A percentile compares a stretch with the other conserved stretches of the same genome.
Conservation (phyloP, 2,113 vertebrate genomes). For the Rhinolophus sinicus region DNA sequence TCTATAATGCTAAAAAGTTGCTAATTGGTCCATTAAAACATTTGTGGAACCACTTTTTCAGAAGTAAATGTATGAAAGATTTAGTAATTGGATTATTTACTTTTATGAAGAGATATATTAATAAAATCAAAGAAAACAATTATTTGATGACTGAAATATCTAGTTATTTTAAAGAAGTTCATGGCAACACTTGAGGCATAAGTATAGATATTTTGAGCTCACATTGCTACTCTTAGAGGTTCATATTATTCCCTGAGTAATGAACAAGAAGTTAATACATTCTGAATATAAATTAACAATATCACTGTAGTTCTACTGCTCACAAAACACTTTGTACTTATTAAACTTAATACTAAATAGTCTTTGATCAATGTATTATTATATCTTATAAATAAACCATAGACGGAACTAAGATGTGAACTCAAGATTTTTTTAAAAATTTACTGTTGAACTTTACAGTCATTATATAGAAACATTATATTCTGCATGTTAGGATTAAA, state of each 20-base stretch:
- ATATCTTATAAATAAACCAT: background rate
- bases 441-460: background rate
- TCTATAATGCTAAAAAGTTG: background rate
- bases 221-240: background rate
- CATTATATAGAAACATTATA: background rate
- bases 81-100: background rate
- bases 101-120: background rate
- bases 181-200: background rate
- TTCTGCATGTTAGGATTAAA: background rate
- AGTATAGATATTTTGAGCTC: background rate
- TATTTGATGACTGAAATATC: background rate
- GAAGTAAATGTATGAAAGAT: background rate
- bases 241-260: background rate
- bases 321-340: background rate
- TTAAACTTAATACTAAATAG: background rate
- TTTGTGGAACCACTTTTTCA: background rate
- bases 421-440: background rate
- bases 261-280: background rate
- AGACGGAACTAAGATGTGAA: background rate
- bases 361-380: background rate
- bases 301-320: background rate
- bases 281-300: background rate
- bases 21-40: background rate
- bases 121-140: conserved; percentile 2
- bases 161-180: conserved; percentile 20